These are phyloP conservation scores for Xanthorhoe spadicearia DNA, from an alignment of 2,888 invertebrate species.

Conservation along the genomic window DNA sequence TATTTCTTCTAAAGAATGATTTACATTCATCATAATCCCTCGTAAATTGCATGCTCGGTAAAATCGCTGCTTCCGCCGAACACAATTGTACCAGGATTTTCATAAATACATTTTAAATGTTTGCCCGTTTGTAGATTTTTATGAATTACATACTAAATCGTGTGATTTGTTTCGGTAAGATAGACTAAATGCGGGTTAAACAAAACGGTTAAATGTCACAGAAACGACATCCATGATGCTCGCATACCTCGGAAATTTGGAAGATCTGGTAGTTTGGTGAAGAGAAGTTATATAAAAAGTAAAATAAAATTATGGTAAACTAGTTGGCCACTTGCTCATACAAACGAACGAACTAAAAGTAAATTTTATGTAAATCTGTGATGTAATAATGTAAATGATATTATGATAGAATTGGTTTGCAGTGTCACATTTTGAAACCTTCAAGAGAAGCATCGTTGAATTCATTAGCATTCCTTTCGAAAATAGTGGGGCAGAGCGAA, in stretches of 20 bases:
- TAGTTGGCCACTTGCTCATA: no score
- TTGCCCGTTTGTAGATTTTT: neutral
- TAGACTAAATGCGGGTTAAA: neutral
- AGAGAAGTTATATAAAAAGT: no score
- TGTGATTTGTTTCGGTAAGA: neutral
- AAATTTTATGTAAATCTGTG: no score
- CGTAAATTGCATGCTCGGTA: constrained; percentile 48
- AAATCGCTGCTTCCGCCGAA: constrained; percentile 30
- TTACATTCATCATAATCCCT: constrained; percentile 60
- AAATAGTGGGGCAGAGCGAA: constrained; percentile 22
- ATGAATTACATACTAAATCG: neutral
- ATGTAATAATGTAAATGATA: no score
- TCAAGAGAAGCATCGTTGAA: neutral
- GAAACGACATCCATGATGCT: no score
- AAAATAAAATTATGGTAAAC: no score
- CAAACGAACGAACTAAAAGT: no score
- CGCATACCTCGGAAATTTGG: neutral
- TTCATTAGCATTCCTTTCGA: neutral
- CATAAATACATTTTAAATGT: constrained; percentile 26
- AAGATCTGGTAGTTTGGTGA: neutral
- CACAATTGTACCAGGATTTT: constrained; percentile 36
- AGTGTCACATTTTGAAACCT: neutral
- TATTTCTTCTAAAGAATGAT: constrained; percentile 41
- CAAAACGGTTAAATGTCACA: no score
- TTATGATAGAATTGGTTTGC: no score